Base-by-base conservation (phyloP, 2,113 vertebrate species). In the Chamaea fasciata region DNA sequence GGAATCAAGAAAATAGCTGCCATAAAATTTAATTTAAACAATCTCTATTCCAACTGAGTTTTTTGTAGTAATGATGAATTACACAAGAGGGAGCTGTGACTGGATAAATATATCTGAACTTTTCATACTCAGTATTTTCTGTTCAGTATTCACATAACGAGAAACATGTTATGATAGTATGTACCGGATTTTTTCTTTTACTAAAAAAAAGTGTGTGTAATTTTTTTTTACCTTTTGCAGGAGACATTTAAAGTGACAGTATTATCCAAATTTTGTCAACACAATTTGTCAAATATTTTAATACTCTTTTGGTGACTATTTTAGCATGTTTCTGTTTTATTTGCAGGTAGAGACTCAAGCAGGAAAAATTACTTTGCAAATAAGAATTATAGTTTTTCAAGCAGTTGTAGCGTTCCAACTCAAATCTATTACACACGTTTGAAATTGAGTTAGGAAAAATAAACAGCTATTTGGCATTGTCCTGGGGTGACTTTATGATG, bases 1-100 rank as follows among this genome's bases (percentile, higher is more conserved):
- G 27, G 8, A 71, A 69, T 83, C 20, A 60, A 78, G 33, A 69
- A 42, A 90, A 28, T 55, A 55, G 33, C 6, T 60, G 15, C 22
- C 24, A 30, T 28, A 52, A 31, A 63, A 70, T 52, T 76, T 42
- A n/a, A 16, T 42, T 78, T 37, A 71, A 90, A n/a, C 20, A 37
- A 30, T 35, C 41, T 60, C 27, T 17, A 2, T 7, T 12, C 17
- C 31, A 28, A 37, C 7, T 57, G 44, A 62, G 18, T 26, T 87
- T 96, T 70, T 81, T 96, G 91, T 68, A 95, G 53, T 92, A 80
- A 79, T 30, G 23, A 18, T 5, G 37, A 80, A 15, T 81, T 85
- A 92, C 97, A 90, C 87, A 87, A 95, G 97, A 87, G 96, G 96
- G 96, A 92, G 95, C 96, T 93, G 44, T 92, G 46, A 77, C 59